Evolutionary conservation across 2,113 vertebrate genomes (phyloP).

Genomic region (Dasyurus viverrinus): DNA sequence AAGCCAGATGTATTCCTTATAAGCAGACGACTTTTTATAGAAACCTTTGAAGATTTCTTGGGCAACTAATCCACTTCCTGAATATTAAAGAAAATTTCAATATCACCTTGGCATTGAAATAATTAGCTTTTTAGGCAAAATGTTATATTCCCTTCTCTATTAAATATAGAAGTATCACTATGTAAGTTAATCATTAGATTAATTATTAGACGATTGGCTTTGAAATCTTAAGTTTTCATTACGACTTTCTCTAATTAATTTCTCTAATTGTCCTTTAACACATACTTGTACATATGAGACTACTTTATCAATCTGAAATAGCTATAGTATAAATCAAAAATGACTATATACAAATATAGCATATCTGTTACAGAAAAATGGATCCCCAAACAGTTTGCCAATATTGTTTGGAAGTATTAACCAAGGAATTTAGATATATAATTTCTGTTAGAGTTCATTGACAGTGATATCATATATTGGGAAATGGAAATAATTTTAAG

Average conservation of each 20-base stretch:
- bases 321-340: neutral
- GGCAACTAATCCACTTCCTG: neutral
- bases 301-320: neutral
- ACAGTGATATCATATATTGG: neutral
- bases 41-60: neutral
- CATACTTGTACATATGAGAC: neutral
- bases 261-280: neutral
- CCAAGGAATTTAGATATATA: neutral
- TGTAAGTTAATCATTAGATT: neutral
- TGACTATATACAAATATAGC: neutral
- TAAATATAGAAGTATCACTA: neutral
- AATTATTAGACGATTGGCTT: neutral
- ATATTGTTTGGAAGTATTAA: neutral
- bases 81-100: neutral
- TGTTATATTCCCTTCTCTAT: neutral
- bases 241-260: neutral
- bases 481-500: neutral
- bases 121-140: neutral
- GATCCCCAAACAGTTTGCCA: neutral
- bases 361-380: neutral
- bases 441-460: neutral
- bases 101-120: neutral
- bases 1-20: neutral
- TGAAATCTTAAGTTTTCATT: neutral
- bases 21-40: neutral